Conservation (phyloP, 1,140 invertebrate genomes). For the Cherax destructor region DNA sequence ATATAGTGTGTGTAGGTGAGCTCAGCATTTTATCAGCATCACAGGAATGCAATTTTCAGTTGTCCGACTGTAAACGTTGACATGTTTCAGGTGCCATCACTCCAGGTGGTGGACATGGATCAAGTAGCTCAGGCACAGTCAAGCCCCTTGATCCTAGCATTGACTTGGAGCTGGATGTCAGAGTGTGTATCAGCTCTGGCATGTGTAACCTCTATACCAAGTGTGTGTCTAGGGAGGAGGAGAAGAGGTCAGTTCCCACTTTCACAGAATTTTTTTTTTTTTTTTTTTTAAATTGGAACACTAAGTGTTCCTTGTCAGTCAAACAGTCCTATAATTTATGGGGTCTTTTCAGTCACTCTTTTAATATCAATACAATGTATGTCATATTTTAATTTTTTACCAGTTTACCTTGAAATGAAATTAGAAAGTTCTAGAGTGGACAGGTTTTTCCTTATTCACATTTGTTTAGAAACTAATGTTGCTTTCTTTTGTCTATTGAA, state of each 20-base stretch:
- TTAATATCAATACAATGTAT: too few species aligned
- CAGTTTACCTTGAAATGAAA: too few species aligned
- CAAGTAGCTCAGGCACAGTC: constrained; percentile 44
- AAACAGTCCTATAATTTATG: too few species aligned
- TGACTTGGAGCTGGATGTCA: constrained; percentile 96
- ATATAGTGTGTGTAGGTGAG: background rate
- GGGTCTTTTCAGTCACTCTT: too few species aligned
- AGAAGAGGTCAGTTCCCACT: constrained; percentile 78
- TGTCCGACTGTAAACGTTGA: background rate
- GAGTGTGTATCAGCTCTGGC: constrained; percentile 96
- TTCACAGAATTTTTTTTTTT: background rate
- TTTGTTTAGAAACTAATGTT: too few species aligned
- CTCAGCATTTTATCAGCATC: background rate
- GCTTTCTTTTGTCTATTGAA: too few species aligned
- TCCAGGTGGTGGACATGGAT: constrained; percentile 50
- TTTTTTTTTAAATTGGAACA: too few species aligned
- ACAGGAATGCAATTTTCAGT: background rate
- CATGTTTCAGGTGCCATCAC: constrained; percentile 37
- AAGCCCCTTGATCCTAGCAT: constrained; percentile 87
- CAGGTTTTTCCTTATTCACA: too few species aligned
- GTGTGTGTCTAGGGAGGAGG: constrained; percentile 83
- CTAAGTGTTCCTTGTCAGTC: too few species aligned
- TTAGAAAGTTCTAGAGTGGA: too few species aligned
- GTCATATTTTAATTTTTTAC: too few species aligned
- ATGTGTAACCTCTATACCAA: constrained; percentile 98